These are phyloP conservation scores for Meda fulgida DNA, from an alignment of 2,797 vertebrate genomes.

Conservation along the genomic window DNA sequence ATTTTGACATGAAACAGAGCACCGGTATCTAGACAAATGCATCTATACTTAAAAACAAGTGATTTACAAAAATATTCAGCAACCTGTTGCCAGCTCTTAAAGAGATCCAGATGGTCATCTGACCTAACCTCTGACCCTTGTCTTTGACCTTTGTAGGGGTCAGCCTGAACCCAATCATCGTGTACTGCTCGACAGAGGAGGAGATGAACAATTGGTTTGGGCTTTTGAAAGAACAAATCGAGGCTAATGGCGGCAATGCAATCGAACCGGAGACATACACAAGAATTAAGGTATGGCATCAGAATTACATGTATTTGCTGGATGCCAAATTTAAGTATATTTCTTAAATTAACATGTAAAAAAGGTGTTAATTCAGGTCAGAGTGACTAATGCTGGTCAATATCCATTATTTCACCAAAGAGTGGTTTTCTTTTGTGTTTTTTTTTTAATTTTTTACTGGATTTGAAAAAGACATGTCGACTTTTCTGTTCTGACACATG, in stretches of 20 bases:
- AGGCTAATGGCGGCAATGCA: conserved; percentile 81
- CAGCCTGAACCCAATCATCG: conserved; percentile 87
- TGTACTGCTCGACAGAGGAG: conserved; percentile 85
- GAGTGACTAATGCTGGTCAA: conserved; percentile 74
- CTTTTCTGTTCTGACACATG: conserved; percentile 64
- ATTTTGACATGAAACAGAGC: conserved; percentile 28
- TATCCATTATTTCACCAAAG: conserved; percentile 67
- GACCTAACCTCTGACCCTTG: conserved; percentile 41
- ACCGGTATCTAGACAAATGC: background rate
- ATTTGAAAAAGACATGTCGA: conserved; percentile 53
- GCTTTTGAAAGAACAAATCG: conserved; percentile 90
- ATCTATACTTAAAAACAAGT: conserved; percentile 11
- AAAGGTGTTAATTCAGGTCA: conserved; percentile 57
- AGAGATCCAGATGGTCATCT: conserved; percentile 52
- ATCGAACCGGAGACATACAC: conserved; percentile 69
- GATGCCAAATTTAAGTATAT: background rate
- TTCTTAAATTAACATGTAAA: conserved; percentile 9
- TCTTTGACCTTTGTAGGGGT: conserved; percentile 79
- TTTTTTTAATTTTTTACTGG: no score
- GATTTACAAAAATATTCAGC: conserved; percentile 28
- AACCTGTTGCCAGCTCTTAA: conserved; percentile 39
- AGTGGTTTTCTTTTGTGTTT: conserved; percentile 71
- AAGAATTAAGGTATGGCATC: conserved; percentile 75
- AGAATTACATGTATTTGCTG: background rate
- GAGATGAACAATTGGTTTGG: conserved; percentile 91